These are phyloP conservation scores for Clarias batrachus DNA, from an alignment of 2,113 vertebrate genomes.

Conservation along the genomic window DNA sequence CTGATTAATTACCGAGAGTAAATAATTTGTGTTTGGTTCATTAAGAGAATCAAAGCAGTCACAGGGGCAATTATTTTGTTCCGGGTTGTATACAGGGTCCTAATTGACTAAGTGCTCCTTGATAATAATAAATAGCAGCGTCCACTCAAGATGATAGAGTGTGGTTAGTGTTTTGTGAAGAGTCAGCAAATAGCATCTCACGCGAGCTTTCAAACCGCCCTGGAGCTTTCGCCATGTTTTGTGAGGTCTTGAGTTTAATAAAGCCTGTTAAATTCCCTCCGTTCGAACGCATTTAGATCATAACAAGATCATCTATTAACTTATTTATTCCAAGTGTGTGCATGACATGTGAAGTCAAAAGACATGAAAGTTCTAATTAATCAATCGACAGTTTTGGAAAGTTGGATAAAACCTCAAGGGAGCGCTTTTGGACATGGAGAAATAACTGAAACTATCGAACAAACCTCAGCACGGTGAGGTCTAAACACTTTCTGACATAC, in stretches of 20 bases:
- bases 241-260: neutral
- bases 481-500: neutral
- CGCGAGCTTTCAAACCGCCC: neutral
- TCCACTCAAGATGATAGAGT: neutral
- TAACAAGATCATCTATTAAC: neutral
- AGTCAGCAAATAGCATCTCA: neutral
- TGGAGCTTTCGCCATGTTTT: neutral
- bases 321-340: neutral
- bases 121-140: neutral
- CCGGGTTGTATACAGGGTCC: constrained; percentile 16
- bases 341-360: neutral
- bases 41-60: constrained; percentile 9
- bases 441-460: neutral
- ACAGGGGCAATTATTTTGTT: constrained; percentile 26
- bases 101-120: constrained; percentile 7
- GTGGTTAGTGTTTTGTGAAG: neutral
- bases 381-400: neutral
- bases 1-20: neutral
- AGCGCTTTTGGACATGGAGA: neutral
- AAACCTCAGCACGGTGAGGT: neutral
- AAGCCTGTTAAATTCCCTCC: neutral
- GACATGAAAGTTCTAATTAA: neutral
- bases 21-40: constrained; percentile 29
- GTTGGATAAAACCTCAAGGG: neutral
- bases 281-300: neutral